Conservation (phyloP, 1,140 invertebrate species). For the roundworm (Caenorhabditis elegans) region WBcel235 BX284604.4:9704001-9704500, state of each 20-base stretch:
- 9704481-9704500: constrained; percentile 38
- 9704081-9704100: background rate
- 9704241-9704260: background rate
- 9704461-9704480: constrained; percentile 40
- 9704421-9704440: constrained; percentile 42
- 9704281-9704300: constrained; percentile 67
- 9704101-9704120: background rate
- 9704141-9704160: background rate
- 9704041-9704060: background rate
- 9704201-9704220: background rate
- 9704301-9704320: constrained; percentile 79
- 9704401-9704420: constrained; percentile 37
- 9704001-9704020: background rate
- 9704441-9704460: background rate
- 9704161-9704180: background rate
- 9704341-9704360: background rate
- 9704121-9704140: background rate
- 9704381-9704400: constrained; percentile 26
- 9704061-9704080: background rate
- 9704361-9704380: constrained; percentile 69
- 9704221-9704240: background rate
- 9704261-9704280: background rate
- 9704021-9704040: background rate
- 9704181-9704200: background rate
- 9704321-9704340: constrained; percentile 35